Percentiles rank a stretch among this genome's conserved stretches.
phyloP scores from a whole-genome alignment of 92 coral and sea anemone genomes.

The Palythoa caribaeorum region DNA sequence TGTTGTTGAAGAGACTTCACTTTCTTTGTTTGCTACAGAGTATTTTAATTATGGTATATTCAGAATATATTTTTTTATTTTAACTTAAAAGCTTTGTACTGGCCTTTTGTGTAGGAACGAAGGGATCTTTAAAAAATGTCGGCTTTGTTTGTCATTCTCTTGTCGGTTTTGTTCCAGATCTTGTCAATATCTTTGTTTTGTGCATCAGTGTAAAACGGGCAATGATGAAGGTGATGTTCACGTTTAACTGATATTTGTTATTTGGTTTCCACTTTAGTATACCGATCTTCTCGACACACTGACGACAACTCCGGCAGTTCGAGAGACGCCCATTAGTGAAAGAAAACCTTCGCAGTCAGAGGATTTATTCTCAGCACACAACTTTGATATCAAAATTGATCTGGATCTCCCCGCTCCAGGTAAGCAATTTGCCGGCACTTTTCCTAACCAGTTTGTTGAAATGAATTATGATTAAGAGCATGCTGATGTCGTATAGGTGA shows the following conservation, averaged over 20 bases:
- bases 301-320: slow-evolving; percentile 57
- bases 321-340: slow-evolving; percentile 59
- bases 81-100: no score
- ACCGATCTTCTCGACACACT: slow-evolving; percentile 39
- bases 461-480: no score
- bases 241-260: background rate
- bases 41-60: no score
- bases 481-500: no score
- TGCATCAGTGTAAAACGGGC: background rate
- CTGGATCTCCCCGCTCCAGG: slow-evolving; percentile 97
- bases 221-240: background rate
- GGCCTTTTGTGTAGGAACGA: no score
- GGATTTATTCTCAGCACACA: slow-evolving; percentile 96
- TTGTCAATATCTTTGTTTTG: background rate
- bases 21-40: no score
- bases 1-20: no score
- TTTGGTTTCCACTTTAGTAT: slow-evolving; percentile 28
- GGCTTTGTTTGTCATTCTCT: no score
- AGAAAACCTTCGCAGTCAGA: slow-evolving; percentile 82
- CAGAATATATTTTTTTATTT: no score
- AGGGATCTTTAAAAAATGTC: no score
- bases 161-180: no score
- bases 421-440: slow-evolving; percentile 18
- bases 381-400: slow-evolving; percentile 97
- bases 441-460: no score